Percentiles rank a stretch among this genome's conserved stretches.
phyloP scores from a whole-genome alignment of 2,888 invertebrate species.

The Priocnemis perturbator region DNA sequence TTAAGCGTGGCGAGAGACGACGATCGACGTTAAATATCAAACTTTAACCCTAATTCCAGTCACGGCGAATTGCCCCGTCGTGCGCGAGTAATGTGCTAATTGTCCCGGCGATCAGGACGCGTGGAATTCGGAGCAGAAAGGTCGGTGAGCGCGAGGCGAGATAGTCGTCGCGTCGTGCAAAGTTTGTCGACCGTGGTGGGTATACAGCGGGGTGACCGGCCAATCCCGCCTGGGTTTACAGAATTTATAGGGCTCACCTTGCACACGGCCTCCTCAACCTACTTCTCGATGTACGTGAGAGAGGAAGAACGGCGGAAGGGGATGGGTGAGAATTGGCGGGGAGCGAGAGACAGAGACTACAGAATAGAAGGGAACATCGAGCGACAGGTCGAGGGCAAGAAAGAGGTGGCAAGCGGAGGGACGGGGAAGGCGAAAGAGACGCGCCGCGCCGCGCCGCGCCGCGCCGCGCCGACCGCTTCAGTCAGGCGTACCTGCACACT shows the following conservation, averaged over 20 bases:
- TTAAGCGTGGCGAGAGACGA: too few species aligned
- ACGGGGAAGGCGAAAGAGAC: constrained; percentile 29
- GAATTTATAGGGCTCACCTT: constrained; percentile 52
- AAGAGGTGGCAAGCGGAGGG: too few species aligned
- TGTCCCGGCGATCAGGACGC: constrained; percentile 40
- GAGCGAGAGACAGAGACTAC: too few species aligned
- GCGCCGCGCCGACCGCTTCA: constrained; percentile 55
- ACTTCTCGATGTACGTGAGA: constrained; percentile 41
- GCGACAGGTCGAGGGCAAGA: not conserved
- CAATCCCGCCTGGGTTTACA: constrained; percentile 48
- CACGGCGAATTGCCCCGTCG: constrained; percentile 30
- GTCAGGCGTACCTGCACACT: constrained; percentile 59
- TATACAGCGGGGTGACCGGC: constrained; percentile 38
- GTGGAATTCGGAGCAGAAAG: constrained; percentile 39
- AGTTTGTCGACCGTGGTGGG: constrained; percentile 44
- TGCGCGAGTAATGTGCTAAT: constrained; percentile 39
- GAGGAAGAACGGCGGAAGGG: constrained; percentile 8
- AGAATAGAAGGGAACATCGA: not conserved
- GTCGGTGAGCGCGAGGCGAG: not conserved
- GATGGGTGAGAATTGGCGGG: constrained; percentile 2
- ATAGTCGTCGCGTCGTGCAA: constrained; percentile 31
- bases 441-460: too few species aligned
- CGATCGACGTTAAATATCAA: not conserved
- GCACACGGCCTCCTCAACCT: constrained; percentile 53
- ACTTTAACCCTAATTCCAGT: constrained; percentile 26